Evolutionary conservation across 1,140 invertebrate species (phyloP), one percentile per base, ranked within the genome.

Genomic region (Drosophila melanica): DNA sequence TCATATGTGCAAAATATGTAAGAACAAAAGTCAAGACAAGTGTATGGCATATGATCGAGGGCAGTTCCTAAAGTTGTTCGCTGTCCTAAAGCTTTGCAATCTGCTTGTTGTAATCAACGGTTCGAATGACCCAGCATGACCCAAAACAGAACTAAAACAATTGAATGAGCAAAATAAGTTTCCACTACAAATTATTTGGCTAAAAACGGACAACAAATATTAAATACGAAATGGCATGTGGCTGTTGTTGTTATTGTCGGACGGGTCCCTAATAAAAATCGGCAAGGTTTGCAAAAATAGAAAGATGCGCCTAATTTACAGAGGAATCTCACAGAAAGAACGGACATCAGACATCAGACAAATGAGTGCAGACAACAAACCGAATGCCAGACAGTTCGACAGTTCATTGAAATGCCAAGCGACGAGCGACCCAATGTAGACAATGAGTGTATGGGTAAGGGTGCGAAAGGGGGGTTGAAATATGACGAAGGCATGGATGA

Each of bases 281-380:
- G 79, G 79, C 84, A 79, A 89, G 79, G 79, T 79, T 89, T 64
- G 82, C 82, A 79, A 58, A 89, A 86, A 87, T 70, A 82, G 59
- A 81, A 81, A 51, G 35, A 45, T 53, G 64, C 60, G 58, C 55
- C 65, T 79, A 87, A 87, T 86, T 85, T 81, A 64, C 69, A 58
- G 77, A 66, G 44, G 45, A 55, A 55, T 58, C 62, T 53, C 11
- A 54, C 44, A 44, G 60, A 55, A 45, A 45, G 73, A 51, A 42
- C 42, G 10, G 53, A 16, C 41, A 45, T 33, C 12, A 41, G 62
- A 42, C 54, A 7, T 27, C 23, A 27, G 23, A 27, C 23, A 27
- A 18, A 18, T 18, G 18, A 18, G 18, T 18, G n/a, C 35, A 35
- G 39, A 41, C 59, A 14, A 9, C 33, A 55, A 59, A 41, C 59